Evolutionary conservation across 2,888 invertebrate genomes (phyloP).

Genomic region (Morpho achilles): DNA sequence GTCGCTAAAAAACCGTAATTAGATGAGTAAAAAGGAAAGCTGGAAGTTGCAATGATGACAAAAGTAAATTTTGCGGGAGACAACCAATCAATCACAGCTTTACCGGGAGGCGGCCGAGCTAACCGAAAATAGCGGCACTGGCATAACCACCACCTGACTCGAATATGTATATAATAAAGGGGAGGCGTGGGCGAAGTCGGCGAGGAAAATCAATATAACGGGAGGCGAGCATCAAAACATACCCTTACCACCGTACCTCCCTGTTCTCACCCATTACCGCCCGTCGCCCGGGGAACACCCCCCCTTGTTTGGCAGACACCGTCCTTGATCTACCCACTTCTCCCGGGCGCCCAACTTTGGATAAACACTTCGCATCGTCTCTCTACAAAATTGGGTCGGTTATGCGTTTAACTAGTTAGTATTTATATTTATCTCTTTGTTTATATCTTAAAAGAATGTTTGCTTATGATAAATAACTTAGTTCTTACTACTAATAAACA

Average conservation of each 20-base stretch:
- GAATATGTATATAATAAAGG: slow-evolving; percentile 69
- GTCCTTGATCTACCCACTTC: slow-evolving; percentile 74
- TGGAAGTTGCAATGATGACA: slow-evolving; percentile 19
- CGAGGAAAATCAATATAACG: slow-evolving; percentile 75
- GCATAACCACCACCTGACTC: slow-evolving; percentile 53
- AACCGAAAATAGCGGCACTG: slow-evolving; percentile 69
- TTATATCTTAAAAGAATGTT: background rate
- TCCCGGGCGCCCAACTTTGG: slow-evolving; percentile 67
- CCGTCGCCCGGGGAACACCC: slow-evolving; percentile 75
- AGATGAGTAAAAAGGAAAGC: slow-evolving; percentile 1
- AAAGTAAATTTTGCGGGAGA: slow-evolving; percentile 29
- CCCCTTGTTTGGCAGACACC: slow-evolving; percentile 77
- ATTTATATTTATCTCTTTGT: background rate
- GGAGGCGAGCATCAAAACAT: slow-evolving; percentile 75
- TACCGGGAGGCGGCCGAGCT: slow-evolving; percentile 50
- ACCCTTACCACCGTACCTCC: slow-evolving; percentile 42
- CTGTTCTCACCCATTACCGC: slow-evolving; percentile 43
- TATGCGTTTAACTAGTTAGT: slow-evolving; percentile 53
- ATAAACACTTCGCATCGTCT: slow-evolving; percentile 72
- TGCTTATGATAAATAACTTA: too few relatives aligned
- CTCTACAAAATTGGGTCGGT: slow-evolving; percentile 70
- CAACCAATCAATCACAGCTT: slow-evolving; percentile 61
- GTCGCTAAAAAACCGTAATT: background rate
- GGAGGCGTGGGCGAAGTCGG: slow-evolving; percentile 48
- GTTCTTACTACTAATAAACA: too few relatives aligned